These are phyloP conservation scores for Acanthopagrus latus DNA, from an alignment of 2,797 vertebrate species.

Conservation along the genomic window DNA sequence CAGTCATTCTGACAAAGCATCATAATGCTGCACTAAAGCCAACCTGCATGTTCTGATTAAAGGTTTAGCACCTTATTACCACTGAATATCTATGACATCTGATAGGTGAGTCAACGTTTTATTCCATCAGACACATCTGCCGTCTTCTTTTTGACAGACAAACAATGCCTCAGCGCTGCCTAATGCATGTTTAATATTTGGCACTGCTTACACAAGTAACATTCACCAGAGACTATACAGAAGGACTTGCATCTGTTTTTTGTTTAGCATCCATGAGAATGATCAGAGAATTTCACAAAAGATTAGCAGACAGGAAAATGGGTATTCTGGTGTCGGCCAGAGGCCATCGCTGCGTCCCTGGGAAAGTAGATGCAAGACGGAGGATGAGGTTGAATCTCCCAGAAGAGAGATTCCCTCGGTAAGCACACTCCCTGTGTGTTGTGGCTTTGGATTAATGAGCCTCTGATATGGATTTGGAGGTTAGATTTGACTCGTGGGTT, in stretches of 20 bases:
- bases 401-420: constrained; percentile 59
- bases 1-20: constrained; percentile 17
- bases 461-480: constrained; percentile 56
- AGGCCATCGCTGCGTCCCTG: constrained; percentile 37
- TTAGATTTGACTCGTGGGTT: constrained; percentile 61
- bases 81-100: constrained; percentile 23
- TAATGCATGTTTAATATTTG: constrained; percentile 1
- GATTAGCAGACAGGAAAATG: constrained; percentile 55
- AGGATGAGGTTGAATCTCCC: constrained; percentile 59
- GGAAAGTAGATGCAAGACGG: constrained; percentile 42
- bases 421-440: constrained; percentile 43
- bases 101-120: constrained; percentile 14
- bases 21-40: constrained; percentile 28
- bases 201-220: neutral
- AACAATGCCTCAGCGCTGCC: neutral
- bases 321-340: constrained; percentile 35
- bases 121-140: constrained; percentile 17
- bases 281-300: constrained; percentile 36
- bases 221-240: constrained; percentile 6
- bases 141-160: neutral
- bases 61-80: constrained; percentile 40
- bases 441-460: constrained; percentile 57
- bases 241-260: constrained; percentile 53
- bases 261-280: constrained; percentile 57
- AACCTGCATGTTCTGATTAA: constrained; percentile 40